A percentile compares a stretch with the other conserved stretches of the same genome.
Conservation (phyloP, 92 coral and sea anemone species). For the Porites lobata region DNA sequence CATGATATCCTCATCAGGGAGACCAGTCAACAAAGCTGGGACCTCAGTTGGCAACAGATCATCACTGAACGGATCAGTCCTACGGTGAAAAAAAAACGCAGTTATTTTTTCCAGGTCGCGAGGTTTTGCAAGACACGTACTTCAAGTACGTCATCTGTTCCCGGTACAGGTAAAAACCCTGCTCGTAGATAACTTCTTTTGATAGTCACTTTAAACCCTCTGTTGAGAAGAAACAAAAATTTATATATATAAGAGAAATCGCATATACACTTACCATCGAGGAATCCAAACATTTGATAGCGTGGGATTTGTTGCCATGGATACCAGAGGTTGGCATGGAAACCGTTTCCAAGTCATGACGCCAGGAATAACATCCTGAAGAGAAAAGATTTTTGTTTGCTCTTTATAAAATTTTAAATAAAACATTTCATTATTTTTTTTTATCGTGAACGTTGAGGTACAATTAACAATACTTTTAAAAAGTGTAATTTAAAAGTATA, state of each 20-base stretch:
- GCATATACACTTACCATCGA: slow-evolving; percentile 77
- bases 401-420: too few relatives aligned
- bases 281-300: slow-evolving; percentile 96
- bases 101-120: background rate
- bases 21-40: slow-evolving; percentile 79
- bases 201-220: too few relatives aligned
- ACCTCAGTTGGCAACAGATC: slow-evolving; percentile 90
- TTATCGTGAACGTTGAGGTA: too few relatives aligned
- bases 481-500: too few relatives aligned
- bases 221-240: too few relatives aligned
- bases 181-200: too few relatives aligned
- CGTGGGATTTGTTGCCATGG: slow-evolving; percentile 87
- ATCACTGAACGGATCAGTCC: slow-evolving; percentile 97
- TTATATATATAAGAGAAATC: background rate
- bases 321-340: slow-evolving; percentile 94
- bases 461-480: too few relatives aligned
- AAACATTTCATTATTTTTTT: too few relatives aligned
- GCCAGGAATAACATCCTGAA: slow-evolving; percentile 97
- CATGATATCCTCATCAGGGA: slow-evolving; percentile 92
- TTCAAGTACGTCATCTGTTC: too few relatives aligned
- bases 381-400: background rate
- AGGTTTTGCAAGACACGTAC: too few relatives aligned
- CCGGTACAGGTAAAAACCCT: too few relatives aligned
- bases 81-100: slow-evolving; percentile 14
- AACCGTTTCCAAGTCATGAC: slow-evolving; percentile 99